Base-by-base conservation (phyloP, 30 jellyfish, hydroid and myxozoan species). In the Rhopilema esculentum region DNA sequence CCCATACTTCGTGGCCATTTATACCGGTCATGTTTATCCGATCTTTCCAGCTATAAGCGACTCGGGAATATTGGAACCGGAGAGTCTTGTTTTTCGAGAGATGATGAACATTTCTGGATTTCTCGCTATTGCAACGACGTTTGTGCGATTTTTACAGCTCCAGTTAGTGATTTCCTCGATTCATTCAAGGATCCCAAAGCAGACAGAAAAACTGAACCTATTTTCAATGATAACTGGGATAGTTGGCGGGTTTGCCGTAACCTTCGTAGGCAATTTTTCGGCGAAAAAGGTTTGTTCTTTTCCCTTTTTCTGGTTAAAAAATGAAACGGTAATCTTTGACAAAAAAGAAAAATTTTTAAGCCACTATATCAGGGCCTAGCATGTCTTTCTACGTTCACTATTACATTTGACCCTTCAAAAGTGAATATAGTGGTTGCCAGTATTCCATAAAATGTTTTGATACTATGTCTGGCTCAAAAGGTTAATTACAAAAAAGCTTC, bases 1-100 rank as follows among this genome's bases (percentile, higher is more conserved):
- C 4, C 98, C 98, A 22, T 93, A 93, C 61, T 53, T 88, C 17
- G 72, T 93, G 33, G 91, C 98, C 19, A 89, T 84, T 16, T 49
- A 80, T 40, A 72, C 87, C 2, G 98, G 97, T 16, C 98, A 93
- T 73, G 97, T 93, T 57, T 87, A 93, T 27, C 91, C 88, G 30
- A 76, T 88, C 63, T 88, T 93, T 69, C 98, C 98, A 72, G 96
- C 98, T 17, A 93, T 93, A 49, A 93, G 98, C 63, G 98, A 93
- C 69, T 88, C 98, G 0, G 98, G 98, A 17, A 84, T 87, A 7
- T 82, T 75, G 71, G 87, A 65, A 32, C 98, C 98, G 65, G 98
- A 89, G 50, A 85, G 97, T 40, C 91, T 88, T 12, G 97, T 93
- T 25, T 93, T 93, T 51, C 81, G 98, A 31, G 97, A 93, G 49